These are phyloP conservation scores for Alentia gelatinosa DNA, from an alignment of 2,888 invertebrate species.

Conservation along the genomic window DNA sequence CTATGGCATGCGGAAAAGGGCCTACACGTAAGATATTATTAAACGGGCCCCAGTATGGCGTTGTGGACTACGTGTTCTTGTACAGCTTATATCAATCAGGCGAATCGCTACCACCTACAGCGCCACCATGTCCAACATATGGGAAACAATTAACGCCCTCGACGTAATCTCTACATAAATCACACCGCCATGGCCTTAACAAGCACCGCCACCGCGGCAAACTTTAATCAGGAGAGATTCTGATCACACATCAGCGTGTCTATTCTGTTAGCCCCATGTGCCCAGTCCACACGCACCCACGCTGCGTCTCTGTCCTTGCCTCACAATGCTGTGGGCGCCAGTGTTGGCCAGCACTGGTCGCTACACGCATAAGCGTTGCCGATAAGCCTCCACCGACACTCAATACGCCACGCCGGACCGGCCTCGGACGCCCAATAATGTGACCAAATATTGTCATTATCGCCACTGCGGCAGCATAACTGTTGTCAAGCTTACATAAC, in stretches of 20 bases:
- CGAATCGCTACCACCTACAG: neutral
- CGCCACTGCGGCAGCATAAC: neutral
- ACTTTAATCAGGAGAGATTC: neutral
- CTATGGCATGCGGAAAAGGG: too few relatives aligned
- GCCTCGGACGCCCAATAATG: neutral
- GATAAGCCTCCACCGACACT: neutral
- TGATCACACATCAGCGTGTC: neutral
- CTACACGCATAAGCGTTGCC: neutral
- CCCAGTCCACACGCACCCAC: too few relatives aligned
- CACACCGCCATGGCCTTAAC: neutral
- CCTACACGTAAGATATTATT: too few relatives aligned
- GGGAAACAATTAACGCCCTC: neutral
- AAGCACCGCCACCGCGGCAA: neutral
- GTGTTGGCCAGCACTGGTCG: neutral
- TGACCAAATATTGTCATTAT: slow-evolving; percentile 51
- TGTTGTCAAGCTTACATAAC: neutral
- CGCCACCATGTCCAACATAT: slow-evolving; percentile 4
- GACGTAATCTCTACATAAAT: slow-evolving; percentile 31
- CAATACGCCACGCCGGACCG: neutral
- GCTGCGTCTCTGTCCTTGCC: neutral
- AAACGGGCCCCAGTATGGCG: too few relatives aligned
- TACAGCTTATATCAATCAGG: too few relatives aligned
- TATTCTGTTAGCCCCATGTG: neutral
- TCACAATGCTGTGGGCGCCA: neutral
- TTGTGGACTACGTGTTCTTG: too few relatives aligned